Base-by-base conservation (phyloP, 2,797 vertebrate species). In the Periparus ater region DNA sequence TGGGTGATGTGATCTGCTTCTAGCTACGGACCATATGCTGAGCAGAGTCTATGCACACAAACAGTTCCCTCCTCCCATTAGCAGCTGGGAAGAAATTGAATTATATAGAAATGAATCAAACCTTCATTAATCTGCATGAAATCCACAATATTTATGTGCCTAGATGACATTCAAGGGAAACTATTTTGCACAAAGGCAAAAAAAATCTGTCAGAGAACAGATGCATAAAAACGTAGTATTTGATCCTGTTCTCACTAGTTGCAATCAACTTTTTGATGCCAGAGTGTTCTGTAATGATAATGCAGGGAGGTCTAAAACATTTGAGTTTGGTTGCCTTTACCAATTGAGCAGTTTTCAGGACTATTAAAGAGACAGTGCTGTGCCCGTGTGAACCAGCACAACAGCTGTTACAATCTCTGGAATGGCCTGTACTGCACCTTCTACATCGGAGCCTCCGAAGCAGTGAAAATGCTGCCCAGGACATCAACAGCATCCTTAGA, bases 1-100 rank as follows among this genome's bases (percentile, higher is more conserved):
- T 96, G 92, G 75, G 63, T 68, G 87, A 75, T 81, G 58, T 93
- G 91, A 81, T 73, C 75, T 89, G 65, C 93, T 91, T 66, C 91
- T 88, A 86, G 45, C 79, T 75, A 62, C 47, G 70, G 77, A 92
- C 80, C 89, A 88, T 84, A 94, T 85, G 92, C 80, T 85, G 54
- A 92, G 65, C 74, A 67, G 47, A 87, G 66, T 60, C 70, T 91
- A 16, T 55, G n/a, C 60, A 73, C 45, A 83, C 62, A 94, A 93
- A 89, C 34, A 81, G 61, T 42, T 83, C 83, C 62, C 66, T 88
- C 36, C 74, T 88, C 61, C 36, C 47, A 34, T 77, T 53, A 91
- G 62, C 66, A 68, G 62, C 71, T 95, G 58, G 85, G 53, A 92
- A 94, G 85, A 93, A 95, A 91, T 25, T 34, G 79, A 89, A 18